Evolutionary conservation across 2,888 invertebrate genomes (phyloP).

Genomic region (Troides aeacus): DNA sequence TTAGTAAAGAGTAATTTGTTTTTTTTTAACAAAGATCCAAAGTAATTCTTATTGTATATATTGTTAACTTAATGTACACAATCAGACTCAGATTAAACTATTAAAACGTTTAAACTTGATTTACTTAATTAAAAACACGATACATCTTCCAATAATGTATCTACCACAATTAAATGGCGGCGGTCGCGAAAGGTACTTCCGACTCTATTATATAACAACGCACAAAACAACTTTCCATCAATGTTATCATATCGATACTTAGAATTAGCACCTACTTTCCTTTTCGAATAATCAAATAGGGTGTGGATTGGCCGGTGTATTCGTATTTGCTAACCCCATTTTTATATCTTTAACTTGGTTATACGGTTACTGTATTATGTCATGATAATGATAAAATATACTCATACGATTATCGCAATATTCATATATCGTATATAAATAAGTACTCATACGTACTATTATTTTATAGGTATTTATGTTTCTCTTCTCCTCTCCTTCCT

Average conservation of each 20-base stretch:
- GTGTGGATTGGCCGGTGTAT: conserved; percentile 19
- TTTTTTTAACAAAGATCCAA: too few relatives aligned
- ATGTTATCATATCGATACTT: conserved; percentile 30
- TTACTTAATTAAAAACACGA: background rate
- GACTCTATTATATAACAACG: conserved; percentile 25
- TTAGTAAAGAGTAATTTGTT: too few relatives aligned
- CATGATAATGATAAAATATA: conserved; percentile 22
- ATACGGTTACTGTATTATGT: conserved; percentile 29
- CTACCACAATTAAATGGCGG: conserved; percentile 19
- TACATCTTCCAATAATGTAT: conserved; percentile 22
- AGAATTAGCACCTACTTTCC: conserved; percentile 31
- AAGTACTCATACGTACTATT: too few relatives aligned
- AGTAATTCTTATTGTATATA: too few relatives aligned
- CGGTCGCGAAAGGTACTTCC: conserved; percentile 23
- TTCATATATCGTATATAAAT: conserved; percentile 1
- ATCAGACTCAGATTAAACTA: too few relatives aligned
- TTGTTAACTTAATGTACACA: too few relatives aligned
- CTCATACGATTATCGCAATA: conserved; percentile 6
- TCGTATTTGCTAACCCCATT: conserved; percentile 26
- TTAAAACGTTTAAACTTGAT: too few relatives aligned
- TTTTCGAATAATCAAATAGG: conserved; percentile 29
- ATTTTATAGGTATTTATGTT: too few relatives aligned
- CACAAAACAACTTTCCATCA: conserved; percentile 31
- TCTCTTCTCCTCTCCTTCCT: too few relatives aligned
- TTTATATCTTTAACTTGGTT: conserved; percentile 28